Evolutionary conservation across 2,888 invertebrate species (phyloP).

Genomic region (Sepiola atlantica): DNA sequence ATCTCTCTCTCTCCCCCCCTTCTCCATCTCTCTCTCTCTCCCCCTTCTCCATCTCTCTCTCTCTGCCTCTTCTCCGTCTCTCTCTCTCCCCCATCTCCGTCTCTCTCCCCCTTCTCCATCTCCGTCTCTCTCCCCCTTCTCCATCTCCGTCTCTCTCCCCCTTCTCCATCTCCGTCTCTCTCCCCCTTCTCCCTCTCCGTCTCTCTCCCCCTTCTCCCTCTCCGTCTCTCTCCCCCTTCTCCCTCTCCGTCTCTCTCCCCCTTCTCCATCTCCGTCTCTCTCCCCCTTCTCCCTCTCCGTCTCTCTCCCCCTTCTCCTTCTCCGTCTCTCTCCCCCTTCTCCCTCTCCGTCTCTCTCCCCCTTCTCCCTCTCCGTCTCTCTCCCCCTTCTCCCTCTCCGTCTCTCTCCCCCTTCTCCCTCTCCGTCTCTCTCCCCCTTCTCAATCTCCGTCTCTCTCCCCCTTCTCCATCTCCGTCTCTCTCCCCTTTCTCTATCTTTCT

Average conservation of each 20-base stretch:
- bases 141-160: slow-evolving; percentile 38
- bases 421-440: neutral
- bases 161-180: neutral
- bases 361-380: neutral
- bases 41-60: neutral
- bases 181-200: neutral
- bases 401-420: neutral
- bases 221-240: slow-evolving; percentile 24
- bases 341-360: neutral
- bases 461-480: too few species aligned
- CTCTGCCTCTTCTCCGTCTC: slow-evolving; percentile 37
- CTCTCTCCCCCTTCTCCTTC: neutral
- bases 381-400: neutral
- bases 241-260: neutral
- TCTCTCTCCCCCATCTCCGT: neutral
- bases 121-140: neutral
- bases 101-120: neutral
- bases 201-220: neutral
- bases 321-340: neutral
- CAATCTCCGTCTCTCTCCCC: neutral
- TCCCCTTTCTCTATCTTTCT: neutral
- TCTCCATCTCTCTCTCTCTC: slow-evolving; percentile 15
- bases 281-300: neutral
- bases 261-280: neutral
- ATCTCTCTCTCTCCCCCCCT: slow-evolving; percentile 20